phyloP scores from a whole-genome alignment of 2,888 invertebrate species.

The Trilocha varians region DNA sequence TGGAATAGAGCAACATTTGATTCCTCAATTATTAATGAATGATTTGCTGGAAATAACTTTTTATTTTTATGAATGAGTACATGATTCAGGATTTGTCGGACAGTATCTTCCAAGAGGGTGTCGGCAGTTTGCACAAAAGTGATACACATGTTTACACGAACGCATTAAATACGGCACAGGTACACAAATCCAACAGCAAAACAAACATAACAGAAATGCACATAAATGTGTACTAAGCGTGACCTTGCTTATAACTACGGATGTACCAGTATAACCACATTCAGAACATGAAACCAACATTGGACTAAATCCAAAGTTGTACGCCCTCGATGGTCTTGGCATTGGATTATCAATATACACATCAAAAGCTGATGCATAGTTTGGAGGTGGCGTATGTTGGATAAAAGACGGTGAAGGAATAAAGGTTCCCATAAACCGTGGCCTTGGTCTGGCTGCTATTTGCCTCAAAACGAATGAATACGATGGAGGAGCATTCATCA shows the following conservation, averaged over 20 bases:
- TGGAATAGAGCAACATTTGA: neutral
- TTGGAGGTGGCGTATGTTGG: constrained; percentile 56
- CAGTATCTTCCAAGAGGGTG: constrained; percentile 56
- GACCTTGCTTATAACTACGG: constrained; percentile 38
- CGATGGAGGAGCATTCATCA: constrained; percentile 57
- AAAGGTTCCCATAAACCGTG: constrained; percentile 57
- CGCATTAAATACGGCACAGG: constrained; percentile 54
- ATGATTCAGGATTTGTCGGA: constrained; percentile 46
- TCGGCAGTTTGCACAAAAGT: constrained; percentile 60
- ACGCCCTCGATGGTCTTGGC: constrained; percentile 35
- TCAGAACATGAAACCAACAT: constrained; percentile 50
- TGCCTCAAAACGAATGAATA: constrained; percentile 61
- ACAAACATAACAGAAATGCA: constrained; percentile 48
- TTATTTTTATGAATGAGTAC: neutral
- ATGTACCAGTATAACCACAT: constrained; percentile 55
- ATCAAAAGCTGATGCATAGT: constrained; percentile 58
- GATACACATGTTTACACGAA: constrained; percentile 64
- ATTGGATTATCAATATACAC: constrained; percentile 49
- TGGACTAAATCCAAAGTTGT: constrained; percentile 47
- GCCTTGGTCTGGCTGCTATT: constrained; percentile 44
- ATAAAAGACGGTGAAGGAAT: constrained; percentile 60
- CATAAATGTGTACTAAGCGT: constrained; percentile 59
- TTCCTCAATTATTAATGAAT: neutral
- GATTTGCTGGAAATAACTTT: neutral
- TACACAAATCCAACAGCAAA: constrained; percentile 62